Base-by-base conservation (phyloP, 2,797 vertebrate species). In the Crenichthys baileyi region DNA sequence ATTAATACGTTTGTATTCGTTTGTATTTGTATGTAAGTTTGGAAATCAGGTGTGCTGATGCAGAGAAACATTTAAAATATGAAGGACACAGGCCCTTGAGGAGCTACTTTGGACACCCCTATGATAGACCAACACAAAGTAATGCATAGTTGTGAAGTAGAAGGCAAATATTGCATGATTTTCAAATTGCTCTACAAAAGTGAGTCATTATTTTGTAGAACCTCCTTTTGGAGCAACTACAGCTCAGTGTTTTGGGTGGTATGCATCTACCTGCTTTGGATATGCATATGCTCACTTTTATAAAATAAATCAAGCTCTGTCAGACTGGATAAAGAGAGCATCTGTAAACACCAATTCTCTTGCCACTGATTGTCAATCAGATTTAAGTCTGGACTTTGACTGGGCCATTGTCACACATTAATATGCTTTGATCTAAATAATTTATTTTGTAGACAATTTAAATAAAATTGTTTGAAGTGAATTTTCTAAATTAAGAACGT, bases 1-100 rank as follows among this genome's bases (percentile, higher is more conserved):
- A 92, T 29, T 22, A 22, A 1, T 44, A 65, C 76, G 44, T 50
- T 18, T 79, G 53, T 44, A 5, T 70, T 67, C 15, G 36, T 36
- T 36, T 36, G 36, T 36, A 36, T 36, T 36, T 36, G 36, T 36
- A 36, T 36, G 36, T 36, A 36, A 36, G 36, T 36, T 36, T 36
- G 36, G 36, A 36, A 36, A 36, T 36, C 36, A 36, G 4, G 36
- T 36, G 36, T 36, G 36, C 36, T 36, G 36, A 36, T 36, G 36
- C 36, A 36, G 36, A 36, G 36, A 36, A 36, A 36, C 36, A 36
- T 36, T 36, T 36, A 36, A 36, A 36, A 36, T 4, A 36, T 36
- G 36, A 36, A 36, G 36, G 36, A 4, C 36, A 36, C 36, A 4
- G 36, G 36, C 36, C 3, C 36, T 36, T 36, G 36, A 36, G 36